Conservation (phyloP, 1,140 invertebrate genomes). For the Penaeus indicus region DNA sequence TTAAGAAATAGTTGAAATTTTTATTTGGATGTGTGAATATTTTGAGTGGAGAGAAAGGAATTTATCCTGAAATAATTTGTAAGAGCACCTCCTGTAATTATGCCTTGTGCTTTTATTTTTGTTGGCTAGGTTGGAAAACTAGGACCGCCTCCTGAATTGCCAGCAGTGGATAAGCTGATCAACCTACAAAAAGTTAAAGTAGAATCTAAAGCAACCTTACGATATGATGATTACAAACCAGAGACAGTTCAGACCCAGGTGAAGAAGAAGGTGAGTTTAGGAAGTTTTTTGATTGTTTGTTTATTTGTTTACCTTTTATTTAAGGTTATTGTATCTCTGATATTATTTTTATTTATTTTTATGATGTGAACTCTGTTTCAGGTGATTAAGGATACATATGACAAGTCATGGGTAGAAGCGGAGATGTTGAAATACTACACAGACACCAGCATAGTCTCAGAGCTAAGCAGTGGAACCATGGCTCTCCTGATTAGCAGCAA, state of each 20-base stretch:
- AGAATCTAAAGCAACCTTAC: constrained; percentile 41
- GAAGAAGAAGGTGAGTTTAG: constrained; percentile 31
- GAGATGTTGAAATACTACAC: constrained; percentile 63
- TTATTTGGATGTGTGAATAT: no score
- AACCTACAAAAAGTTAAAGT: constrained; percentile 41
- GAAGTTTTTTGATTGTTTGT: not conserved
- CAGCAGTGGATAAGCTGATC: constrained; percentile 20
- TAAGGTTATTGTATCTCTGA: no score
- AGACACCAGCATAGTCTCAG: constrained; percentile 61
- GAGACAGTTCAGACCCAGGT: not conserved
- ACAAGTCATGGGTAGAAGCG: constrained; percentile 63
- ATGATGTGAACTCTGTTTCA: not conserved
- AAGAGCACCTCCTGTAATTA: not conserved
- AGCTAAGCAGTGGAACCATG: constrained; percentile 62
- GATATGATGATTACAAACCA: constrained; percentile 49
- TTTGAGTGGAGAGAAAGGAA: no score
- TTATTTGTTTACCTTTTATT: not conserved
- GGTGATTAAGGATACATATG: constrained; percentile 45
- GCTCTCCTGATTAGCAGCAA: constrained; percentile 68
- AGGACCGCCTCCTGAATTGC: not conserved
- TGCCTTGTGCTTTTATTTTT: not conserved
- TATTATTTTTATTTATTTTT: not conserved
- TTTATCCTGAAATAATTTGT: not conserved
- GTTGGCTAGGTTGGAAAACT: constrained; percentile 19
- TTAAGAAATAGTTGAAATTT: no score